A percentile compares a stretch with the other conserved stretches of the same genome.
Conservation (phyloP, 2,113 vertebrate genomes). For the Natator depressus region DNA sequence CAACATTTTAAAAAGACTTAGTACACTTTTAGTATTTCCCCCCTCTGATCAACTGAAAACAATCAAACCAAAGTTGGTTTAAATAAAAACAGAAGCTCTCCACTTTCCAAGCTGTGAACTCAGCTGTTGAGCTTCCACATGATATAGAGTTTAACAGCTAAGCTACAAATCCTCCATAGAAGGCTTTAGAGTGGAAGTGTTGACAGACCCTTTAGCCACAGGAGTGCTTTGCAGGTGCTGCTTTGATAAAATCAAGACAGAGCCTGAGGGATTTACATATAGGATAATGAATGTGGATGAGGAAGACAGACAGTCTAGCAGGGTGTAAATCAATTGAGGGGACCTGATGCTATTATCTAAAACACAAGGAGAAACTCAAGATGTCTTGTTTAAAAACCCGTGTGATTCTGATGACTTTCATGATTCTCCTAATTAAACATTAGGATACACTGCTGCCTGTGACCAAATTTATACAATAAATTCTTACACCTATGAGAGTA, state of each 20-base stretch:
- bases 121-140: accelerated
- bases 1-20: neutral
- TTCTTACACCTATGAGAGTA: neutral
- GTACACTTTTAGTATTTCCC: accelerated
- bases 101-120: neutral
- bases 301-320: neutral
- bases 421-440: neutral
- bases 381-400: neutral
- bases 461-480: neutral
- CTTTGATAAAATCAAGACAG: neutral
- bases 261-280: neutral
- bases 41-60: neutral
- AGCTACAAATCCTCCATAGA: neutral
- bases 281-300: neutral
- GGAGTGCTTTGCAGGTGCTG: neutral
- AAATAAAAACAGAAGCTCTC: neutral
- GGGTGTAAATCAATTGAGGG: accelerated
- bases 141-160: neutral
- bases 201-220: accelerated
- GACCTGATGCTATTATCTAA: neutral
- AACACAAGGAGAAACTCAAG: neutral
- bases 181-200: neutral
- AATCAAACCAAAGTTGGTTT: accelerated
- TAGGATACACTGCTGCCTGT: neutral
- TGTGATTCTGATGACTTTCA: neutral